phyloP scores from a whole-genome alignment of 1,140 invertebrate species.

The Euura saliciscinereae region DNA sequence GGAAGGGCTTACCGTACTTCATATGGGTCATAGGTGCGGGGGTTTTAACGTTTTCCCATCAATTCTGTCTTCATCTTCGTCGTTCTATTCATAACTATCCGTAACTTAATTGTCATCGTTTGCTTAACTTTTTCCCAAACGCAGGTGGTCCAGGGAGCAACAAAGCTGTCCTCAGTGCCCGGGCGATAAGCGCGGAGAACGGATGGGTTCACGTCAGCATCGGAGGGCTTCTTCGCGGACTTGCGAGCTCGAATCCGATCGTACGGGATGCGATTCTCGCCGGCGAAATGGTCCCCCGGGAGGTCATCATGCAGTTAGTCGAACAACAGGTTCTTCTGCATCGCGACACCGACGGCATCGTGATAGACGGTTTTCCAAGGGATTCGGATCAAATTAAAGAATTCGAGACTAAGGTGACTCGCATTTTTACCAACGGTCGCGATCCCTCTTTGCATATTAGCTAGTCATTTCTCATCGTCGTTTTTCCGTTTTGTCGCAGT shows the following conservation, averaged over 20 bases:
- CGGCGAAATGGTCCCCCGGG: conserved; percentile 82
- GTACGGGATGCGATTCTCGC: conserved; percentile 73
- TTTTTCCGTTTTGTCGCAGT: conserved; percentile 62
- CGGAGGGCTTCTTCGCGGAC: conserved; percentile 70
- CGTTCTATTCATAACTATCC: too few species aligned
- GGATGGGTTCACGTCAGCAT: conserved; percentile 80
- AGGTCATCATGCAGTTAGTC: conserved; percentile 70
- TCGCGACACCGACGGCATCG: conserved; percentile 69
- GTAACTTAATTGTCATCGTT: too few species aligned
- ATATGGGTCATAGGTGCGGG: conserved; percentile 77
- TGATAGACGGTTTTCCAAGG: conserved; percentile 90
- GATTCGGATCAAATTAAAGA: conserved; percentile 83
- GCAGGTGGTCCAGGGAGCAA: conserved; percentile 79
- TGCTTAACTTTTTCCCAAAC: neutral
- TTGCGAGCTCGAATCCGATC: conserved; percentile 65
- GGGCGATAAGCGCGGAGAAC: conserved; percentile 68
- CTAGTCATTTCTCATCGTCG: neutral
- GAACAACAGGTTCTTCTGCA: conserved; percentile 67
- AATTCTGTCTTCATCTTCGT: too few species aligned
- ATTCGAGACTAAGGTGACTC: conserved; percentile 81
- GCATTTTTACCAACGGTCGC: neutral
- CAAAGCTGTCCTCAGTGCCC: conserved; percentile 74
- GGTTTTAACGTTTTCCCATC: too few species aligned
- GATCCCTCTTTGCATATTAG: neutral
- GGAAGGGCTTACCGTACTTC: conserved; percentile 63